Evolutionary conservation across 2,888 invertebrate genomes (phyloP), one percentile per base, ranked within the genome.

Genomic region (Liodrosophila aerea): DNA sequence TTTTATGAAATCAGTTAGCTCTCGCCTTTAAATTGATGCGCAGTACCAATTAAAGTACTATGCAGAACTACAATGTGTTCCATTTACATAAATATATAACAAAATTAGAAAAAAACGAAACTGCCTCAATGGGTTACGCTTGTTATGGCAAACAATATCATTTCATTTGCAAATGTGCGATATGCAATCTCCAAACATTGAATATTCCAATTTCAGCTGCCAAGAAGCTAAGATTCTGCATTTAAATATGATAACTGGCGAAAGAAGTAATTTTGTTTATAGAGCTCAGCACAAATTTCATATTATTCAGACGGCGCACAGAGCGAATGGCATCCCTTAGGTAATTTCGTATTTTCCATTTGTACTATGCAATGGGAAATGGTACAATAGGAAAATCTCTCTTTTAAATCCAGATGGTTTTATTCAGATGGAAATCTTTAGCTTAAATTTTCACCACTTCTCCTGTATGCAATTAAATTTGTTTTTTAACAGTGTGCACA

Each of bases 161-260:
- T 78, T 78, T 78, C 52, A 65, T 82, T 76, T 76, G 39, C 40
- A 57, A 39, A 47, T n/a, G 45, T 72, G 50, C 61, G 67, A 53
- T 44, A 34, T 59, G 22, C 36, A 78, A 54, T 63, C 61, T 41
- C 29, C 50, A 37, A 34, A 45, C 53, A 53, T 44, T 57, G 34
- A 53, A 61, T 41, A 49, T 51, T 4, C 22, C 2, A 22, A 56
- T 64, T 43, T 36, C 41, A 54, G 51, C 31, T 41, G 33, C 44
- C 31, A 33, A 41, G 31, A 31, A 16, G 37, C 39, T 11, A 39
- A 33, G 9, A 39, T 40, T 44, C 31, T 27, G 22, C 30, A 63
- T 52, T 70, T 70, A 51, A 64, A 70, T 46, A 64, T 36, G 37
- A 41, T 49, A 56, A 52, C 40, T 51, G 40, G 9, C 37, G 33